Evolutionary conservation across 2,888 invertebrate species (phyloP).

Genomic region (Epistrophe grossulariae): DNA sequence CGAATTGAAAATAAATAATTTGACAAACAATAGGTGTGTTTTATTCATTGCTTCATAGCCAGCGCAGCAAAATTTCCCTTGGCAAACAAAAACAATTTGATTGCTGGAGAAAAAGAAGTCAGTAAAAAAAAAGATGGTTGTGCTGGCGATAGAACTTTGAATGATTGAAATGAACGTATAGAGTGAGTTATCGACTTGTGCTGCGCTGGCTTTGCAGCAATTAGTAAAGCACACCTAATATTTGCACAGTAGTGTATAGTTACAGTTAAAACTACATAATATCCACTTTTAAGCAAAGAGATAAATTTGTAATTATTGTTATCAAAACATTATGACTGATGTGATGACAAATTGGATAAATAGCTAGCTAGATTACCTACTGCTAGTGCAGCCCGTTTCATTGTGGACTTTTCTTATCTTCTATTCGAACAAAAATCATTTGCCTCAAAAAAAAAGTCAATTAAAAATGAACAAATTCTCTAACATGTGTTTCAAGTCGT

Average conservation of each 20-base stretch:
- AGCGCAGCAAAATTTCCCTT: too few relatives aligned
- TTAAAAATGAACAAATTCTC: neutral
- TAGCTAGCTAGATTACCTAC: neutral
- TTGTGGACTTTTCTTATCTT: neutral
- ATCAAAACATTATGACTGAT: constrained; percentile 7
- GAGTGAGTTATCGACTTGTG: too few relatives aligned
- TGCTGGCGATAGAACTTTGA: too few relatives aligned
- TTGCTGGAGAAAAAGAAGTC: too few relatives aligned
- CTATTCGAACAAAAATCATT: neutral
- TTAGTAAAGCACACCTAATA: neutral
- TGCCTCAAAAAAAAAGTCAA: neutral
- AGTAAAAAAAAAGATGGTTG: too few relatives aligned
- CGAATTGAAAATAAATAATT: too few relatives aligned
- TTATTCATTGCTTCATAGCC: too few relatives aligned
- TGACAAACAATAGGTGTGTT: too few relatives aligned
- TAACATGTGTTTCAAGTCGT: neutral
- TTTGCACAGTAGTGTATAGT: neutral
- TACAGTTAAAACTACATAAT: neutral
- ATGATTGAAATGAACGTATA: too few relatives aligned
- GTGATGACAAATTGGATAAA: constrained; percentile 7
- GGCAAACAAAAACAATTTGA: too few relatives aligned
- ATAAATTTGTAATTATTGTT: constrained; percentile 3
- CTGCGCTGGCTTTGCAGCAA: too few relatives aligned
- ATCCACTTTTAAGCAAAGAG: neutral
- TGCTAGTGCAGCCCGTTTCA: neutral